Base-by-base conservation (phyloP, 2,797 vertebrate genomes). In the Pteronotus mesoamericanus region DNA sequence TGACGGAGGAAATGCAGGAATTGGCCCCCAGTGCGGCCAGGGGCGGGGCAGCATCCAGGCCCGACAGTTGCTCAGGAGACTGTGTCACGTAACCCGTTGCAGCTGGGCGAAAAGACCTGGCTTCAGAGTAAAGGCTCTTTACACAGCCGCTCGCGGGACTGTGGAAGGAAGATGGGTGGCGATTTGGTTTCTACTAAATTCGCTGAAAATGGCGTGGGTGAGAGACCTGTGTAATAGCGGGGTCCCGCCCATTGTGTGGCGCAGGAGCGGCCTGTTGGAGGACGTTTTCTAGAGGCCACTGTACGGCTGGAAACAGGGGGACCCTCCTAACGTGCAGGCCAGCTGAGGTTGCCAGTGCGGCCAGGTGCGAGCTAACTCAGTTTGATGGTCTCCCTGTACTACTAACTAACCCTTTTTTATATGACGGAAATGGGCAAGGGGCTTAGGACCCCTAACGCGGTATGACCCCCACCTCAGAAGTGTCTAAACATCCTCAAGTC, bases 121-220 rank as follows among this genome's bases (percentile, higher is more conserved):
- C 29, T 78, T 57, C 26, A 3, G 0, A 74, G 19, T 44, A 55
- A 72, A 64, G 18, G 21, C 44, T 9, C 14, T 32, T 46, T n/a
- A 51, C 8, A 3, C 15, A 51, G 48, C 68, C 1, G 6, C 19
- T 4, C 1, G 48, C 2, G 1, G 16, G 32, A 5, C 6, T 42
- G 19, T 9, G 1, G n/a, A 26, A 16, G 11, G 66, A 26, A 64
- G 16, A 9, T 19, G 39, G 11, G 44, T 5, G 9, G 26, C 4
- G 4, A 1, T 9, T 14, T 46, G 51, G 16, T 1, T 1, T 48
- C 74, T 51, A 34, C 29, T 24, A 12, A 46, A 1, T 46, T 86
- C 2, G 15, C 32, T 55, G 74, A 42, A 42, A 72, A 37, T 16
- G 69, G 8, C 19, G 37, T 4, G 16, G 14, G 16, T 1, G 1